Evolutionary conservation across 2,797 vertebrate species (phyloP), one percentile per base, ranked within the genome.

Genomic region (Acipenser oxyrinchus): DNA sequence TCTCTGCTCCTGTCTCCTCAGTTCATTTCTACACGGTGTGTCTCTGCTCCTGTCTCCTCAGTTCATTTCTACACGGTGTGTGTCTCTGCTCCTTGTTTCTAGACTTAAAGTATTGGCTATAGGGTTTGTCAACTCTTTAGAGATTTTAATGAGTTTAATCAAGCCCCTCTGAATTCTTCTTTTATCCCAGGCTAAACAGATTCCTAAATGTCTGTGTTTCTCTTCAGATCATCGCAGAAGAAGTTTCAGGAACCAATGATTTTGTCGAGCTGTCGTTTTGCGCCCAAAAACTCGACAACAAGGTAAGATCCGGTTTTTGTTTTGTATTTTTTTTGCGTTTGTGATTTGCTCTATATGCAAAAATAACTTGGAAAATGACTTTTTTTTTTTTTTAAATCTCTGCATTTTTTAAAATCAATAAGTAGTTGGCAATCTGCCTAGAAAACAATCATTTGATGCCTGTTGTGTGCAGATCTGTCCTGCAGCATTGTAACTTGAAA

Each of bases 261-360:
- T 84, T 83, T 4, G 83, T 85, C 10, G 81, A 83, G 49, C 78
- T 85, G 57, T 77, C 73, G 57, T 84, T 85, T 73, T 74, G 76
- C 51, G 83, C 82, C 23, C 75, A 81, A 66, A 83, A 84, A 51
- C 72, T 84, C 66, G 83, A 84, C 59, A 81, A 84, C 57, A 84
- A 84, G 83, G 83, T 84, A n/a, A 60, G 74, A 64, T 37, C 23
- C 23, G 4, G 23, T 37, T 37, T 37, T 37, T 37, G 23, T 37
- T 37, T 37, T 37, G 2, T 37, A 3, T 1, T 37, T 37, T 37
- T 37, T 37, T 18, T 18, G 15, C 1, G 15, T 23, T 23, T 37
- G 23, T 37, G 23, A 37, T 37, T 37, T 37, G 6, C 8, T 48
- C 7, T 8, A 7, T 15, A 68, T 15, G 23, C 23, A 37, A 2